Evolutionary conservation across 2,888 invertebrate genomes (phyloP).

Genomic region (Tryphoninae sp.): DNA sequence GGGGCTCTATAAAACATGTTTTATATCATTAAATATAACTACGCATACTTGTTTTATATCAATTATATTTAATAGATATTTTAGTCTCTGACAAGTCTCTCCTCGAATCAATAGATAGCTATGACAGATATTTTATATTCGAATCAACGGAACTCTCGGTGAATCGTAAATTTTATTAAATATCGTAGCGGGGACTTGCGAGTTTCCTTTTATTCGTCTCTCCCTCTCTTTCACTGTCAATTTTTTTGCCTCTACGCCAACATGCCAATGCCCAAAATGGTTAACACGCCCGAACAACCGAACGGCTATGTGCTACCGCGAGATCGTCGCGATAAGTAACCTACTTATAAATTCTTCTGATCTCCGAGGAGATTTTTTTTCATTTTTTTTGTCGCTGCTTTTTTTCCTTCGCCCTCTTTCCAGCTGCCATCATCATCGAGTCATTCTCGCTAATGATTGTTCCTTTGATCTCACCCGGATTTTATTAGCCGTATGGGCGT

Average conservation of each 20-base stretch:
- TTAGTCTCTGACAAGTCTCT: too few relatives aligned
- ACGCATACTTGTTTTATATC: too few relatives aligned
- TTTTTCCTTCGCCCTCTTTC: background rate
- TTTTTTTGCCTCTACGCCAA: background rate
- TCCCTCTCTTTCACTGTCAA: background rate
- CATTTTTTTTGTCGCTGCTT: background rate
- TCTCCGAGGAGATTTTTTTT: background rate
- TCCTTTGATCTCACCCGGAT: background rate
- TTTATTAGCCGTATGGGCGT: slow-evolving; percentile 2
- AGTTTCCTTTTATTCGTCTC: background rate
- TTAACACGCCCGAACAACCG: slow-evolving; percentile 23
- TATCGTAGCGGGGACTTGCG: slow-evolving; percentile 14
- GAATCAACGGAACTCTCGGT: background rate
- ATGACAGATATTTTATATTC: background rate
- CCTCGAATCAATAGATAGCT: too few relatives aligned
- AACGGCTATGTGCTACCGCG: slow-evolving; percentile 29
- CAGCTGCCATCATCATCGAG: slow-evolving; percentile 16
- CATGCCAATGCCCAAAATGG: slow-evolving; percentile 37
- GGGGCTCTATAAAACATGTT: too few relatives aligned
- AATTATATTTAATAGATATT: too few relatives aligned
- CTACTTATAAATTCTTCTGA: slow-evolving; percentile 31
- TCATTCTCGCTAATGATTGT: slow-evolving; percentile 37
- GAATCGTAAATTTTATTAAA: slow-evolving; percentile 43
- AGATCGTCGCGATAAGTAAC: slow-evolving; percentile 40
- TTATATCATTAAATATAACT: too few relatives aligned